These are phyloP conservation scores for Vidua macroura DNA, from an alignment of 2,113 vertebrate species.

Conservation along the genomic window DNA sequence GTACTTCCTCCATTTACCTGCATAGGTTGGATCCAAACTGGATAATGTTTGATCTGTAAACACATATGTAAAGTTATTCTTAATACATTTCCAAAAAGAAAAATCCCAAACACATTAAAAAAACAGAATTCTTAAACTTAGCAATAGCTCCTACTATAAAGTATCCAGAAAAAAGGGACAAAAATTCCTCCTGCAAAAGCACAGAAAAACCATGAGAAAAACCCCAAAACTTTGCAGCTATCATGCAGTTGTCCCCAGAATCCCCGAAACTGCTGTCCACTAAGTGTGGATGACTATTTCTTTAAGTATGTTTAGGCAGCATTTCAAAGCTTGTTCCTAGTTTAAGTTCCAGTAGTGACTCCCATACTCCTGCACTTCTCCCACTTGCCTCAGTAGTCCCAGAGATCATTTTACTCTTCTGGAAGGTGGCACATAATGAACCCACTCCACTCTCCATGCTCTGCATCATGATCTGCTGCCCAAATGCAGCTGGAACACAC, in stretches of 20 bases:
- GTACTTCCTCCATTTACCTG: conserved; percentile 96
- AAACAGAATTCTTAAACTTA: background rate
- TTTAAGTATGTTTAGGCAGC: background rate
- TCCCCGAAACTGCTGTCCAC: background rate
- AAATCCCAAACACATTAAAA: background rate
- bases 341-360: background rate
- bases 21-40: conserved; percentile 89
- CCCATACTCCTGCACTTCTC: background rate
- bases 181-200: background rate
- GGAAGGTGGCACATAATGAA: background rate
- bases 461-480: background rate
- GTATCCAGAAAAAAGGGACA: background rate
- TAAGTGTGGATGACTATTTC: background rate
- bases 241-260: background rate
- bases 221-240: background rate
- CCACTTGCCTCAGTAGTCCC: background rate
- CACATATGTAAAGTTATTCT: background rate
- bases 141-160: background rate
- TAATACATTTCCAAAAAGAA: background rate
- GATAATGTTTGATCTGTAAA: conserved; percentile 89
- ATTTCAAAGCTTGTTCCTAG: background rate
- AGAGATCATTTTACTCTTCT: background rate
- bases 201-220: background rate
- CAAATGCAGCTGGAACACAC: background rate
- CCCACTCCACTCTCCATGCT: background rate